These are phyloP conservation scores for Latrodectus hesperus DNA, from an alignment of 2,888 invertebrate species.

Conservation along the genomic window DNA sequence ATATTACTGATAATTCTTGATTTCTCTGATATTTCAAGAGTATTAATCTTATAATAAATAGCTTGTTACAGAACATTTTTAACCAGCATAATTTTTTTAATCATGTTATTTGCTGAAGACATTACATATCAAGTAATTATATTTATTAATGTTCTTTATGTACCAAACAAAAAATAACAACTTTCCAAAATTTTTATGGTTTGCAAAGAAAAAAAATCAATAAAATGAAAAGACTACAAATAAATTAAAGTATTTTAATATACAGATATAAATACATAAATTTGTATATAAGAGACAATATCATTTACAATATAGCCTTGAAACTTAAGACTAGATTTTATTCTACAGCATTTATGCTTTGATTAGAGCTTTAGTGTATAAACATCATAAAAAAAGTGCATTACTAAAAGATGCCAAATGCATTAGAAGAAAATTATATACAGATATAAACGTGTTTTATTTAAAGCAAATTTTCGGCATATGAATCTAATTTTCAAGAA, in stretches of 20 bases:
- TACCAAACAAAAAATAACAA: too few species aligned
- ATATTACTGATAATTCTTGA: too few species aligned
- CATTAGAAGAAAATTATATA: slow-evolving; percentile 22
- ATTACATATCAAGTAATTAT: too few species aligned
- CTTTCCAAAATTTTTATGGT: too few species aligned
- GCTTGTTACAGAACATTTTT: too few species aligned
- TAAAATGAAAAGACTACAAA: background rate
- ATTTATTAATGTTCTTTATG: too few species aligned
- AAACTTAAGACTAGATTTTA: slow-evolving; percentile 45
- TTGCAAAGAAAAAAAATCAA: too few species aligned
- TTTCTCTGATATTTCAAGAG: too few species aligned
- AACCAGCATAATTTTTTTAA: too few species aligned
- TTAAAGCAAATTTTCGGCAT: background rate
- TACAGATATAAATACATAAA: slow-evolving; percentile 64
- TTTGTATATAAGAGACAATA: slow-evolving; percentile 47
- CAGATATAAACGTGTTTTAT: slow-evolving; percentile 5
- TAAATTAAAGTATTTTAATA: slow-evolving; percentile 62
- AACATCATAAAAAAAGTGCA: slow-evolving; percentile 40
- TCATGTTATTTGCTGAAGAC: too few species aligned
- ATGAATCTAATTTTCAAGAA: background rate
- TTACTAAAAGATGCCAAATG: slow-evolving; percentile 23
- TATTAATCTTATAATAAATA: too few species aligned
- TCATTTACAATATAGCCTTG: slow-evolving; percentile 59
- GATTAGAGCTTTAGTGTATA: slow-evolving; percentile 21
- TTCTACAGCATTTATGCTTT: slow-evolving; percentile 19